Base-by-base conservation (phyloP, 30 jellyfish, hydroid and myxozoan genomes). In the Hydractinia symbiolongicarpus region DNA sequence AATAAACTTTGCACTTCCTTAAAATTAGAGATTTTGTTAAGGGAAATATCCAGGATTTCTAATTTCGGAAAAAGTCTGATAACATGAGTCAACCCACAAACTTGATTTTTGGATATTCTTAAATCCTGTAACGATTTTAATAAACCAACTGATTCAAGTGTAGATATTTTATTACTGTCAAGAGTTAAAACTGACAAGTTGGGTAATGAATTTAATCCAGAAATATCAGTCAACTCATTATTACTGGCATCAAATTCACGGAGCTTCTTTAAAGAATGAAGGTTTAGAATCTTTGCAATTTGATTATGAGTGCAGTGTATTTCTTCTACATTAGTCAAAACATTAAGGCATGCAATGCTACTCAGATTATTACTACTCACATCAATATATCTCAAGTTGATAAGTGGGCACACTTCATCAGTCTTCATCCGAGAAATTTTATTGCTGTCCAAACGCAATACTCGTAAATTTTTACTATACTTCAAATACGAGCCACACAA, bases 231-330 rank as follows among this genome's bases (percentile, higher is more conserved):
- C 6, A 79, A 50, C 40, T 19, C 40, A 61, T 79, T 79, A 52
- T 60, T 9, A 54, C 83, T 79, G 11, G 56, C 44, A 79, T 79
- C 87, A 68, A 79, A 61, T 61, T 79, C 87, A 8, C 10, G 14
- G 20, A 79, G 84, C 52, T 79, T 79, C 40, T 58, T 61, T 44
- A 79, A 66, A n/a, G 87, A 66, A 30, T 16, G 62, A n/a, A 79
- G 67, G 40, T 58, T 83, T 61, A 61, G 83, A 14, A 79, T 50
- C 13, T 9, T 6, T 10, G 83, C 61, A 44, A 79, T 53, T 9
- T 6, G 8, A 67, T 79, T 79, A 50, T 79, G 83, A 49, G 87
- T 15, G 83, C 87, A 79, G 54, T 79, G 72, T 14, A 79, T 53
- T 56, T 79, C 87, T 66, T 60, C 84, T 7, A 79, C 52, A 20